Conservation (phyloP, 2,888 invertebrate species). For the Lottia gigantea region DNA sequence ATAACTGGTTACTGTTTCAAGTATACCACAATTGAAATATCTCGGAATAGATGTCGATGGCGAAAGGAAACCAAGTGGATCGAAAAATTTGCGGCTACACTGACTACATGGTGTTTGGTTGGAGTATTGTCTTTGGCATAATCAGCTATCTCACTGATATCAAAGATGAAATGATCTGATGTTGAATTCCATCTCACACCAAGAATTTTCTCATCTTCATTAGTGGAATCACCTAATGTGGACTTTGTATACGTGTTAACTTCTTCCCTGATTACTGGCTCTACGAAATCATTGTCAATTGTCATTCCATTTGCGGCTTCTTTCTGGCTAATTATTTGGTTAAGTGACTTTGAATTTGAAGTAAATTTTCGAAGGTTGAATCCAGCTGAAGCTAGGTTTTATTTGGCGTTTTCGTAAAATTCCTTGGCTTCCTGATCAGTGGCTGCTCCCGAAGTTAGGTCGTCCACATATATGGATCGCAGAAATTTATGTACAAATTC, state of each 20-base stretch:
- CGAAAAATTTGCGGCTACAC: background rate
- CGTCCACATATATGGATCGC: background rate
- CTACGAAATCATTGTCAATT: background rate
- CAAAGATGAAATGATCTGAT: background rate
- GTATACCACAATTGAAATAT: too few species aligned
- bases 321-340: background rate
- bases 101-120: background rate
- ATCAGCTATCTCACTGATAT: background rate
- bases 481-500: background rate
- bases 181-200: background rate
- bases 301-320: background rate
- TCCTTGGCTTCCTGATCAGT: background rate
- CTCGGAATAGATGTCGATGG: background rate
- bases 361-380: slow-evolving; percentile 2
- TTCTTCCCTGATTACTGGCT: background rate
- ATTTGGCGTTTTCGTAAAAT: background rate
- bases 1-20: too few species aligned
- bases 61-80: background rate
- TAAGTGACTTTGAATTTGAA: background rate
- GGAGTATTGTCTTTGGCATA: background rate
- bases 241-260: background rate
- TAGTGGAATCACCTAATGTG: background rate
- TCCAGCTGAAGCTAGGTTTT: background rate
- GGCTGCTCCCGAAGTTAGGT: background rate
- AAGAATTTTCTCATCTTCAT: background rate